These are phyloP conservation scores for Plusia festucae DNA, from an alignment of 2,888 invertebrate genomes.

Conservation along the genomic window DNA sequence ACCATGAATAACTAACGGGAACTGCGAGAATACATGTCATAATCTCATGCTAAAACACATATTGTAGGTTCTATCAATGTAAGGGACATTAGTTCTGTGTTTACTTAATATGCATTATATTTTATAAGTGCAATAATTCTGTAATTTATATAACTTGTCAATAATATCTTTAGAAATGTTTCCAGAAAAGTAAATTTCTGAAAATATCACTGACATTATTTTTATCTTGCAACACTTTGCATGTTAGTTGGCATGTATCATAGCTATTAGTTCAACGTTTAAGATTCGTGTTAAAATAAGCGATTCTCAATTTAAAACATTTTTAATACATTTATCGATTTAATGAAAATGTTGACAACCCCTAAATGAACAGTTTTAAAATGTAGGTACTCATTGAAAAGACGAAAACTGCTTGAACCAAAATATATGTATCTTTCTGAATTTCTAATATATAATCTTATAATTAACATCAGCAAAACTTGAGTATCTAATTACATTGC, in stretches of 20 bases:
- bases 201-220: slow-evolving; percentile 39
- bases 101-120: slow-evolving; percentile 62
- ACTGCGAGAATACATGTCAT: not conserved
- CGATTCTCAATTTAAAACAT: slow-evolving; percentile 61
- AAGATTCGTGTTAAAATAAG: slow-evolving; percentile 61
- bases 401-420: too few species aligned
- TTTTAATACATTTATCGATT: slow-evolving; percentile 52
- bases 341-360: slow-evolving; percentile 41
- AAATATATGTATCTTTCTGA: too few species aligned
- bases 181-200: slow-evolving; percentile 33
- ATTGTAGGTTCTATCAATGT: slow-evolving; percentile 36
- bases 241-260: slow-evolving; percentile 68
- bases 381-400: not conserved
- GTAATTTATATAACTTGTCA: slow-evolving; percentile 30
- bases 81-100: slow-evolving; percentile 52
- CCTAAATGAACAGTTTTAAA: not conserved
- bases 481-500: too few species aligned
- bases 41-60: slow-evolving; percentile 41
- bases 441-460: too few species aligned
- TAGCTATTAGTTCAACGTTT: slow-evolving; percentile 65
- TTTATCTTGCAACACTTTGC: slow-evolving; percentile 54
- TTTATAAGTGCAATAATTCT: slow-evolving; percentile 33
- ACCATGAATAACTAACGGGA: too few species aligned
- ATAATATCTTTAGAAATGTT: slow-evolving; percentile 27
- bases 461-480: too few species aligned